Evolutionary conservation across 2,113 vertebrate genomes (phyloP), one percentile per base, ranked within the genome.

Genomic region (Nipponia nippon): DNA sequence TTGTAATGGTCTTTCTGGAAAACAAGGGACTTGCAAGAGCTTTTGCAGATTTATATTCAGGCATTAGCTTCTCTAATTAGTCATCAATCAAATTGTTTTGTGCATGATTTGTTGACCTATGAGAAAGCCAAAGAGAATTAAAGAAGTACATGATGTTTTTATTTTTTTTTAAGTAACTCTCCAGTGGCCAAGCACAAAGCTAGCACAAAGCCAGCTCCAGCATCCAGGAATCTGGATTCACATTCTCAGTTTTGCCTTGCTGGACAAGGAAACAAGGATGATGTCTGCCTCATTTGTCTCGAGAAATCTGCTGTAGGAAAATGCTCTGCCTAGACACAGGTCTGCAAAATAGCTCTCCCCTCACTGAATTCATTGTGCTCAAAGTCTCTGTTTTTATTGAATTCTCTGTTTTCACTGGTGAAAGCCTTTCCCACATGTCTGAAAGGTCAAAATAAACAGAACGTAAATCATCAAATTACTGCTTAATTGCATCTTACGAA

Each of bases 361-460:
- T 71, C 23, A 42, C 56, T 61, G 21, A 82, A 81, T 27, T 77
- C 34, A 58, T 29, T 11, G 3, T 47, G 16, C 50, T 82, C 63
- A 9, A 94, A 81, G 55, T 58, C 38, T 72, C 55, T 77, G 25
- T 10, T 93, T 81, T 94, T 87, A 78, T 7, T 55, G 52, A 84
- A 87, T 84, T 84, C 29, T 75, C 21, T 83, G 0, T 32, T 95
- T 92, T 86, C 56, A 29, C 40, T 62, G 71, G 19, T 93, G 49
- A 83, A 95, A 96, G 42, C 15, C 46, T 88, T 80, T 50, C 49
- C 62, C 32, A 49, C 11, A 19, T 40, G 61, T 77, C 69, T 92
- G 90, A 83, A 91, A 94, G 49, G 38, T 90, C 59, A 83, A 86
- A 92, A 87, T 38, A 97, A 95, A 92, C 72, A 89, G 15, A 78